Evolutionary conservation across 2,888 invertebrate genomes (phyloP).

Genomic region (Marasmarcha lunaedactyla): DNA sequence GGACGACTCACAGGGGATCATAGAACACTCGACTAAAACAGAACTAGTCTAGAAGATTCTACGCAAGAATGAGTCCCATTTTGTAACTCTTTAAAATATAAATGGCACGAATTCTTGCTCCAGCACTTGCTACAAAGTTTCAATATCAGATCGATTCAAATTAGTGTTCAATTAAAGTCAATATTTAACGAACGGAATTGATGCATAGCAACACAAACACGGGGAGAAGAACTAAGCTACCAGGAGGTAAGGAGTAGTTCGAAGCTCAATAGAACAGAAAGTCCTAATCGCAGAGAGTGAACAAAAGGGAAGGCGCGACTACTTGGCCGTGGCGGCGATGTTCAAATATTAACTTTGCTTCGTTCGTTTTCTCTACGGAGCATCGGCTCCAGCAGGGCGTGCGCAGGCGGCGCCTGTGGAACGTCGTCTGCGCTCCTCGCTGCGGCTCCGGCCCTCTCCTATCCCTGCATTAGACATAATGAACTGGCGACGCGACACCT

Average conservation of each 20-base stretch:
- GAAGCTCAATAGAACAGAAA: slow-evolving; percentile 64
- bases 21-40: slow-evolving; percentile 29
- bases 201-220: too few species aligned
- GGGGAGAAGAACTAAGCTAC: slow-evolving; percentile 42
- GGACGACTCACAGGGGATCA: slow-evolving; percentile 27
- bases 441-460: slow-evolving; percentile 56
- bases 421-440: slow-evolving; percentile 55
- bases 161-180: too few species aligned
- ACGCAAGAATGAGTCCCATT: slow-evolving; percentile 30
- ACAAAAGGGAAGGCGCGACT: slow-evolving; percentile 67
- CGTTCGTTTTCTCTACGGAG: slow-evolving; percentile 74
- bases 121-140: too few species aligned
- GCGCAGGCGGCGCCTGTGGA: slow-evolving; percentile 81
- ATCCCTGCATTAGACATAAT: slow-evolving; percentile 70
- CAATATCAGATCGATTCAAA: too few species aligned
- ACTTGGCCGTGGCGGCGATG: slow-evolving; percentile 63
- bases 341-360: slow-evolving; percentile 73
- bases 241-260: slow-evolving; percentile 41
- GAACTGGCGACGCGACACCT: slow-evolving; percentile 48
- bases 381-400: slow-evolving; percentile 87
- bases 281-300: slow-evolving; percentile 65
- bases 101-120: too few species aligned
- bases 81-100: background rate
- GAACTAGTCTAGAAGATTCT: slow-evolving; percentile 37
- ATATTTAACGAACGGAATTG: too few species aligned